Conservation (phyloP, 2,797 vertebrate species). For the Dallia pectoralis region DNA sequence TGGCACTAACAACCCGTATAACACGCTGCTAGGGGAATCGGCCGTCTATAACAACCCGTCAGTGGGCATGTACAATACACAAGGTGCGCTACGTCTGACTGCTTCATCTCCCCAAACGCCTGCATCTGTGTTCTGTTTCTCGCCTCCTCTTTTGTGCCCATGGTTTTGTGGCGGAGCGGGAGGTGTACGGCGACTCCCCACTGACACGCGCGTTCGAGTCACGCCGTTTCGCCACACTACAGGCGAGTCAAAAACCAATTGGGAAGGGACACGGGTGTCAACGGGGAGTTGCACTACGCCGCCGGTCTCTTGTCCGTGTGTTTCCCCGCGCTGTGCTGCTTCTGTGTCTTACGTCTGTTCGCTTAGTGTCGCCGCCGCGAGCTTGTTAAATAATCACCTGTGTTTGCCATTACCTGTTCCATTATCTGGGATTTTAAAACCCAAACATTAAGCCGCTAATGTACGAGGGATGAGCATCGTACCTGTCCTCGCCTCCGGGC, state of each 20-base stretch:
- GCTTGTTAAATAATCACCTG: background rate
- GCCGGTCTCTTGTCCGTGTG: constrained; percentile 51
- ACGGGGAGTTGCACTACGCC: constrained; percentile 54
- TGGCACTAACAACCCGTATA: constrained; percentile 99
- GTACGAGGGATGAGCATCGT: background rate
- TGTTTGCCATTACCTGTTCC: background rate
- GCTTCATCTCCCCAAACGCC: constrained; percentile 24
- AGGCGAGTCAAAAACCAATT: background rate
- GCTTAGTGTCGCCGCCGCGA: constrained; percentile 9
- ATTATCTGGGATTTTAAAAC: background rate
- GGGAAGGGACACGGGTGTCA: constrained; percentile 26
- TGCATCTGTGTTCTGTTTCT: constrained; percentile 26
- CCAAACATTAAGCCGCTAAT: background rate
- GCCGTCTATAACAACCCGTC: constrained; percentile 99
- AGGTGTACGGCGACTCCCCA: constrained; percentile 53
- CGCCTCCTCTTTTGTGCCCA: too few species aligned
- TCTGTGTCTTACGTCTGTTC: constrained; percentile 43
- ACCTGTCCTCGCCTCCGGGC: background rate
- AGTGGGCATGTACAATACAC: constrained; percentile 99
- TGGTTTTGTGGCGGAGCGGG: constrained; percentile 33
- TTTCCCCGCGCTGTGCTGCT: constrained; percentile 38
- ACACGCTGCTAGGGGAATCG: constrained; percentile 99
- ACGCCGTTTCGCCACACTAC: constrained; percentile 10
- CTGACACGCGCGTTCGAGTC: constrained; percentile 20
- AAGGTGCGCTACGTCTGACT: constrained; percentile 90